phyloP scores from a whole-genome alignment of 2,797 vertebrate species.

The Danio kyathit region DNA sequence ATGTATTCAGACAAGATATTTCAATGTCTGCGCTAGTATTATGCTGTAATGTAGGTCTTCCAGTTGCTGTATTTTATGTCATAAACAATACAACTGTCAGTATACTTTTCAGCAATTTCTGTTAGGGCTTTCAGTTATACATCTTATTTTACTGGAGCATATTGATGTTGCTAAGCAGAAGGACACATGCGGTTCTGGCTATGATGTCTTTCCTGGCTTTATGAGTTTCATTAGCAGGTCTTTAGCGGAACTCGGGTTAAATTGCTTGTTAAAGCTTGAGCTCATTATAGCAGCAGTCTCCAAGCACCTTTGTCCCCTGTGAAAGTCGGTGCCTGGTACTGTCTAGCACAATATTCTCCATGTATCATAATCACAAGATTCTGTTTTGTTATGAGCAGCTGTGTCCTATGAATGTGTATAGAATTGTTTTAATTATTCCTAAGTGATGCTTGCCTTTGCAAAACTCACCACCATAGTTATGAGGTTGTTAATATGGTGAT shows the following conservation, averaged over 20 bases:
- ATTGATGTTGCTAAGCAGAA: conserved; percentile 36
- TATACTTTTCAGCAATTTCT: neutral
- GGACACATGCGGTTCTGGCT: conserved; percentile 3
- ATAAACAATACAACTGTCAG: neutral
- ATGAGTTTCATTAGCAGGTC: conserved; percentile 26
- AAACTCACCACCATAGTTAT: neutral
- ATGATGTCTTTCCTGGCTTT: conserved; percentile 29
- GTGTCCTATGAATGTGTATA: neutral
- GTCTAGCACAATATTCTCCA: conserved; percentile 6
- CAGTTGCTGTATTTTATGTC: neutral
- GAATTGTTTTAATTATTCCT: neutral
- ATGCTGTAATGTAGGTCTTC: neutral
- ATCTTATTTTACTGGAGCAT: neutral
- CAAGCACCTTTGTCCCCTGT: conserved; percentile 59
- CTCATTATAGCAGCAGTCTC: conserved; percentile 66
- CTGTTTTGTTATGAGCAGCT: neutral
- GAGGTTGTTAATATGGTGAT: neutral
- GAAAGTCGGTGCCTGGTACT: conserved; percentile 3
- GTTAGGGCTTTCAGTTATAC: neutral
- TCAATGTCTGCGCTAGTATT: neutral
- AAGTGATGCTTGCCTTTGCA: neutral
- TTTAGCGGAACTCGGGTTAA: conserved; percentile 36
- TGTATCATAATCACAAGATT: neutral
- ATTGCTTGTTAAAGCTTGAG: conserved; percentile 42
- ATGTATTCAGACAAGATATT: neutral